Evolutionary conservation across 2,888 invertebrate genomes (phyloP), one percentile per base, ranked within the genome.

Genomic region (Lithophane socia): DNA sequence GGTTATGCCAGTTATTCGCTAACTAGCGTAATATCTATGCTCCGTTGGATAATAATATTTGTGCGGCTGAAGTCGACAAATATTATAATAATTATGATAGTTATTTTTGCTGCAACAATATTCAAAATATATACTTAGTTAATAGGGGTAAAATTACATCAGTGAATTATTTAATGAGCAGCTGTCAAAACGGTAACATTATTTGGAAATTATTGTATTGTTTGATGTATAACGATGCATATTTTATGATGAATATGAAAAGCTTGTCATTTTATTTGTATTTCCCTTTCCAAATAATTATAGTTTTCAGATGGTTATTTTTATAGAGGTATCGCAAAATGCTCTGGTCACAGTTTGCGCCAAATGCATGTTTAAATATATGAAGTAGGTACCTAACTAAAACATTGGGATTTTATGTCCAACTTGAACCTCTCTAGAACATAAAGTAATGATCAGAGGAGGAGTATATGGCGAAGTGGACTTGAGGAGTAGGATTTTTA

Each of bases 1-100:
- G 82, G 85, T 87, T 82, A 76, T 37, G 16, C 61, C 61, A 71
- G 73, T 49, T 84, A 80, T 64, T 68, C 60, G 69, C 64, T 64
- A 68, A 78, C 74, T 80, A 75, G 44, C 60, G 2, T 74, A 71
- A 74, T 79, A 60, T 66, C 63, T 60, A 77, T 71, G 65, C 58
- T 74, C 42, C 61, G 56, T 47, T 66, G 60, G 42, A 70, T 66
- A 72, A 69, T 52, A 79, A 64, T 73, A 82, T 75, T 77, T 66
- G 63, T 58, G 69, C 12, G 60, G 75, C 58, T 12, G 58, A 65
- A 70, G 58, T 47, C 58, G 21, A 75, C 65, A 64, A 74, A 83
- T 76, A 63, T 58, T 60, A 67, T 18, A 56, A 37, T 73, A 44
- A 44, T 44, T 66, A 54, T 24, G 21, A 68, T 42, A 47, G 42